These are phyloP conservation scores for Morinoia aosen DNA, from an alignment of 2,888 invertebrate genomes.

Conservation along the genomic window DNA sequence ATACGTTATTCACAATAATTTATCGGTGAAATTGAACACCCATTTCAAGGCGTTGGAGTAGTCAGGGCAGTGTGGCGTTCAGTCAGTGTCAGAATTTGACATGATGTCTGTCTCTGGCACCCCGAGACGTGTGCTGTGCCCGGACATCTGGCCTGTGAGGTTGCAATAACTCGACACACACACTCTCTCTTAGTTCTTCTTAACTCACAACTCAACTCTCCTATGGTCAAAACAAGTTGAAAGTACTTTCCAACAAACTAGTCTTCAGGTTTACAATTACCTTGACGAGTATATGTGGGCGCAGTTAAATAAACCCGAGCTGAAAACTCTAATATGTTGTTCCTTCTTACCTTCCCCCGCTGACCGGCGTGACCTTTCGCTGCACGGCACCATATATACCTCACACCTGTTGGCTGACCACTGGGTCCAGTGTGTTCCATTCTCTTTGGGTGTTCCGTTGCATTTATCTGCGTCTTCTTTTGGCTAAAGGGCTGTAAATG, in stretches of 20 bases:
- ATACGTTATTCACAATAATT: background rate
- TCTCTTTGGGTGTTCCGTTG: background rate
- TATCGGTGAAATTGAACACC: background rate
- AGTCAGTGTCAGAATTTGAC: background rate
- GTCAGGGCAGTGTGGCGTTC: background rate
- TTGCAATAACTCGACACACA: background rate
- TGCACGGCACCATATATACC: slow-evolving; percentile 10
- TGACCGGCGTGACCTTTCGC: background rate
- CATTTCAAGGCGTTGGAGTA: background rate
- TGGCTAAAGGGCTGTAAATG: background rate
- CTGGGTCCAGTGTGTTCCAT: background rate
- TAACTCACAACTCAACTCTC: background rate
- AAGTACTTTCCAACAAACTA: background rate
- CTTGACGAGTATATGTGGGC: background rate
- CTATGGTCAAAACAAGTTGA: background rate
- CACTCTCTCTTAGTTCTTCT: background rate
- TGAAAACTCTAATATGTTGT: background rate
- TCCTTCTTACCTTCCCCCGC: background rate
- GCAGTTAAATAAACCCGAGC: background rate
- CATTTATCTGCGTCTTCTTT: background rate
- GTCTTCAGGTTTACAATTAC: background rate
- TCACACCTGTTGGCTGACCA: slow-evolving; percentile 17
- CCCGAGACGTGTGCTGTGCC: background rate
- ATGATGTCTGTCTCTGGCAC: background rate
- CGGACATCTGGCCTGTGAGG: background rate